Percentiles rank a stretch among this genome's conserved stretches.
phyloP scores from a whole-genome alignment of 1,140 invertebrate genomes.

The Papilio helenus region DNA sequence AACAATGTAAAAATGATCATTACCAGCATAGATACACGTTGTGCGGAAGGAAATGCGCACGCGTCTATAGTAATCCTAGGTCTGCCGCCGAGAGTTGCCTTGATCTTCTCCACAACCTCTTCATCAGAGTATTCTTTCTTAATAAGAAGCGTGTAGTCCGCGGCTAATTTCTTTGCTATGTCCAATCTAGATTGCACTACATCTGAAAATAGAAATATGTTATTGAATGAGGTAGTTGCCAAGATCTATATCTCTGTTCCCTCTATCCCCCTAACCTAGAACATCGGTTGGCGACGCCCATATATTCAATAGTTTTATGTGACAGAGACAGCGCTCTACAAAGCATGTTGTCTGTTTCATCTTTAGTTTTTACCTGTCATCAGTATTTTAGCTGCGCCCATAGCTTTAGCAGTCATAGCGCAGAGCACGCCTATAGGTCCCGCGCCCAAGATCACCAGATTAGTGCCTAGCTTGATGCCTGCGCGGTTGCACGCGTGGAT shows the following conservation, averaged over 20 bases:
- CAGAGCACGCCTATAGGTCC: constrained; percentile 96
- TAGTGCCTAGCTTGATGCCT: constrained; percentile 87
- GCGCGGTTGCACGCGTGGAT: constrained; percentile 95
- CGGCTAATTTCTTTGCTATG: constrained; percentile 92
- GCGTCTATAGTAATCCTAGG: constrained; percentile 94
- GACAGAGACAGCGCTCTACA: background rate
- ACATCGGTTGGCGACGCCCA: no score
- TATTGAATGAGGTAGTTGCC: no score
- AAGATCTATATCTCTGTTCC: no score
- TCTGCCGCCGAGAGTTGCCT: constrained; percentile 84
- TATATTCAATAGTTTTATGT: background rate
- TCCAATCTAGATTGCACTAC: constrained; percentile 89
- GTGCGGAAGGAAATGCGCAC: constrained; percentile 90
- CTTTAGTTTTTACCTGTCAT: constrained; percentile 88
- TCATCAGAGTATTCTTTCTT: constrained; percentile 83
- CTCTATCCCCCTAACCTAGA: no score
- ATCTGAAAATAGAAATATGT: constrained; percentile 83
- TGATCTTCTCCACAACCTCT: constrained; percentile 85
- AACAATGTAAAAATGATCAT: no score
- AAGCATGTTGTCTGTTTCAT: constrained; percentile 37
- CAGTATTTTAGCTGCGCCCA: constrained; percentile 91
- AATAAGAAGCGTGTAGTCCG: constrained; percentile 87
- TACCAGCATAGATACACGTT: constrained; percentile 90
- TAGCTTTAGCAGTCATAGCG: constrained; percentile 85
- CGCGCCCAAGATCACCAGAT: constrained; percentile 93